phyloP scores from a whole-genome alignment of 1,140 invertebrate species.

The Ectropis grisescens region DNA sequence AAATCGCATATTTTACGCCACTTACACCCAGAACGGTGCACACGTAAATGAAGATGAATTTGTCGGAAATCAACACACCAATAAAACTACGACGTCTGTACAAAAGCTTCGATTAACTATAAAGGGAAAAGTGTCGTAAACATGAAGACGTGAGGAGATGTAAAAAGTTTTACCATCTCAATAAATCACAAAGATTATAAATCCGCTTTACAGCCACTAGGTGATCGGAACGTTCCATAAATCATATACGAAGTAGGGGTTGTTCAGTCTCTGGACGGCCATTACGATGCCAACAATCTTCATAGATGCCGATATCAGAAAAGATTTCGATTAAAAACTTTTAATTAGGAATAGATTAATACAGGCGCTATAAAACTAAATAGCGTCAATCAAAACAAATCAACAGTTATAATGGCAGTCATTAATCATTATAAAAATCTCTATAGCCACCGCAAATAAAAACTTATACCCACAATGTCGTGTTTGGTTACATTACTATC shows the following conservation, averaged over 20 bases:
- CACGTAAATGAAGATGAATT: constrained; percentile 8
- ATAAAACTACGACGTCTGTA: constrained; percentile 2
- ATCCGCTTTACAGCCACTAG: constrained; percentile 44
- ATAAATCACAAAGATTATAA: constrained; percentile 54
- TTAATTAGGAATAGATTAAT: constrained; percentile 16
- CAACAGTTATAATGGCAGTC: constrained; percentile 20
- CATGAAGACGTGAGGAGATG: constrained; percentile 4
- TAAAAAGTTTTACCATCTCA: constrained; percentile 33
- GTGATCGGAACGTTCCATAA: constrained; percentile 39
- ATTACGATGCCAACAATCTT: constrained; percentile 10
- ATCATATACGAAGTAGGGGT: constrained; percentile 38
- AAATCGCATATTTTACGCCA: constrained; percentile 20
- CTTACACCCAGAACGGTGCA: constrained; percentile 11
- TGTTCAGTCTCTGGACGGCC: constrained; percentile 14
- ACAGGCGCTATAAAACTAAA: constrained; percentile 20
- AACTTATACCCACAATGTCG: constrained; percentile 13
- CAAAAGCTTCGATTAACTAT: constrained; percentile 2
- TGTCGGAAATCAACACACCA: too few relatives aligned
- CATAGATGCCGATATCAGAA: neutral
- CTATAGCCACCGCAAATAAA: constrained; percentile 18
- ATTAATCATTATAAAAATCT: constrained; percentile 26
- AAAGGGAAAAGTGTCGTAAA: constrained; percentile 3
- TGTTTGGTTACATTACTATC: constrained; percentile 13
- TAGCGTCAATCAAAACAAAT: constrained; percentile 23
- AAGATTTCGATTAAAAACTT: constrained; percentile 7